Evolutionary conservation across 2,888 invertebrate genomes (phyloP), one percentile per base, ranked within the genome.

Genomic region (Conchocele bisecta): DNA sequence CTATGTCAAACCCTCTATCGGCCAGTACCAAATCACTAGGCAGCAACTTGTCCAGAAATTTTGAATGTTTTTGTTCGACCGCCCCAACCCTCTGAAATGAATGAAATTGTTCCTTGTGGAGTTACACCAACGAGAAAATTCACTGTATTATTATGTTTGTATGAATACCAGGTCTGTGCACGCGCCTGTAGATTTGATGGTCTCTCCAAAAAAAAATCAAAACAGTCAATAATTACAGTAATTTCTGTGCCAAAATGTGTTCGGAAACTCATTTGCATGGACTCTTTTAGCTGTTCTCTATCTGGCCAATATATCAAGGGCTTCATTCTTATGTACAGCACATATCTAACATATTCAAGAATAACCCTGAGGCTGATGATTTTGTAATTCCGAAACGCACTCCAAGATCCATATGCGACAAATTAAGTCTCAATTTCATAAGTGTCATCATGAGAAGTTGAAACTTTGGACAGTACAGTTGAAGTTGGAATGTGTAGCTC

Each of bases 401-500:
- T 1, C 57, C 65, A 20, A 65, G 50, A 39, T 65, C 58, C 1
- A 29, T 29, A 17, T 65, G 35, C 17, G 57, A 31, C 5, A 24
- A 2, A 33, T 50, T 65, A 1, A 57, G 31, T 15, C 57, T 37
- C 2, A 65, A 35, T 39, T 57, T 65, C 65, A 57, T 65, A 22
- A 65, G 41, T 17, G 54, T 44, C 7, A 63, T 3, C 15, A 63
- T 15, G 7, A 54, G 35, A 33, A 54, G 53, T 44, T 65, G 50
- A 48, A 65, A 65, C n/a, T 31, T 65, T 57, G 33, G 41, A 50
- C n/a, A 57, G 39, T 6, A 26, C 58, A 57, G 24, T 46, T 39
- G n/a, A 50, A 17, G 20, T 13, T 15, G 37, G 15, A 17, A 48
- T 57, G 41, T 58, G 57, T 13, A 41, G 50, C 31, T 58, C 57